Evolutionary conservation across 2,888 invertebrate genomes (phyloP), one percentile per base, ranked within the genome.

Genomic region (Chaetoderma sp.): DNA sequence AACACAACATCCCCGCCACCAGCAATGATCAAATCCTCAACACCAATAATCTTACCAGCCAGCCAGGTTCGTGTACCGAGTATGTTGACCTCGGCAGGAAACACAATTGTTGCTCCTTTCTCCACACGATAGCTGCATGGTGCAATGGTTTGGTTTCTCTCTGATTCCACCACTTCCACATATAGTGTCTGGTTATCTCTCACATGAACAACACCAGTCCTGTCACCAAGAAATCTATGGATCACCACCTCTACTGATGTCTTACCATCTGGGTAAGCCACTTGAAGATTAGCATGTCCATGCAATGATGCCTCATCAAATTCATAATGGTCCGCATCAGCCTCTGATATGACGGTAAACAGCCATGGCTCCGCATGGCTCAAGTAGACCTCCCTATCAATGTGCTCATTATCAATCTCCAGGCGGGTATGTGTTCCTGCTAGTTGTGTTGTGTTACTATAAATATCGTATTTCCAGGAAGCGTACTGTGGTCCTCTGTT

Each of bases 401-500:
- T 57, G 54, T 80, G 67, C 52, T 72, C 73, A 59, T 80, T 80
- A 62, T 80, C 71, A 4, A 78, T 63, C 50, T 75, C 72, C 4
- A 80, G 56, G 21, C 76, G 61, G 54, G 68, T 71, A 60, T 78
- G 74, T 25, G 65, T 58, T 2, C 76, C 77, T 28, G 67, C 65
- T 4, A 42, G 49, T 27, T 52, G 56, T 5, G 68, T 64, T 39
- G 50, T 52, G 49, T 73, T 72, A 8, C 63, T 65, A 0, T 49
- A 36, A 28, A 45, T 47, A 58, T 77, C 70, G 63, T 80, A 79
- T 60, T 80, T 80, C 21, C 78, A 68, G 30, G 78, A 78, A 10
- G 77, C 75, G 65, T 80, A 80, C 63, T 78, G 76, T n/a, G 80
- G 79, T 18, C 80, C 80, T 50, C 78, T 63, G 10, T 67, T 74